Conservation (phyloP, 2,113 vertebrate species). For the Setophaga coronata region DNA sequence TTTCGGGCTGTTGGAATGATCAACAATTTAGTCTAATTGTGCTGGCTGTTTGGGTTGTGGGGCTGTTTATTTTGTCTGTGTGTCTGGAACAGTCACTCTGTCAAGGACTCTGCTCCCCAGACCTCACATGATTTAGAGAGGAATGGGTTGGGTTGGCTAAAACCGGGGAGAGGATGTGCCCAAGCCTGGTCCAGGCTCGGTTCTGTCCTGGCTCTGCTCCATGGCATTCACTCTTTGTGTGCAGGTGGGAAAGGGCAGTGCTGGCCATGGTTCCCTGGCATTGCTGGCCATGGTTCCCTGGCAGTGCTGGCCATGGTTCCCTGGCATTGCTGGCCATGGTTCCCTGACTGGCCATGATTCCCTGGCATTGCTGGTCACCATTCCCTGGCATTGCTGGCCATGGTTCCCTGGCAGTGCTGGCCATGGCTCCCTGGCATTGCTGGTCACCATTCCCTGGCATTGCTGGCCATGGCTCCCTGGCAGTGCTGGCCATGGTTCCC, state of each 20-base stretch:
- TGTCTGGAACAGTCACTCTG: slow-evolving; percentile 61
- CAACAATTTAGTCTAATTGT: slow-evolving; percentile 74
- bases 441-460: background rate
- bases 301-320: too few relatives aligned
- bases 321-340: background rate
- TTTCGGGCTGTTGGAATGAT: slow-evolving; percentile 63
- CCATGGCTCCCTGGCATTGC: background rate
- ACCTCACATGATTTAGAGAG: slow-evolving; percentile 13
- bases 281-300: too few relatives aligned
- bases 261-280: background rate
- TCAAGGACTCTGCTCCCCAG: slow-evolving; percentile 56
- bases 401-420: too few relatives aligned
- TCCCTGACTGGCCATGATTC: too few relatives aligned
- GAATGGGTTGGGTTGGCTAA: background rate
- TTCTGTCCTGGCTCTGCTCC: background rate
- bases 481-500: too few relatives aligned
- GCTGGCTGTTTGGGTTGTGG: slow-evolving; percentile 64
- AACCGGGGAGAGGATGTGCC: background rate
- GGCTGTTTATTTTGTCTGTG: slow-evolving; percentile 72
- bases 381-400: too few relatives aligned
- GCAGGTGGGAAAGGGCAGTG: background rate
- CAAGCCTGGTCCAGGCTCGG: background rate
- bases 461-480: too few relatives aligned
- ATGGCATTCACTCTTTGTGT: background rate
- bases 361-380: too few relatives aligned